Evolutionary conservation across 1,140 invertebrate genomes (phyloP).

Genomic region (Akabosia matsudoensis): DNA sequence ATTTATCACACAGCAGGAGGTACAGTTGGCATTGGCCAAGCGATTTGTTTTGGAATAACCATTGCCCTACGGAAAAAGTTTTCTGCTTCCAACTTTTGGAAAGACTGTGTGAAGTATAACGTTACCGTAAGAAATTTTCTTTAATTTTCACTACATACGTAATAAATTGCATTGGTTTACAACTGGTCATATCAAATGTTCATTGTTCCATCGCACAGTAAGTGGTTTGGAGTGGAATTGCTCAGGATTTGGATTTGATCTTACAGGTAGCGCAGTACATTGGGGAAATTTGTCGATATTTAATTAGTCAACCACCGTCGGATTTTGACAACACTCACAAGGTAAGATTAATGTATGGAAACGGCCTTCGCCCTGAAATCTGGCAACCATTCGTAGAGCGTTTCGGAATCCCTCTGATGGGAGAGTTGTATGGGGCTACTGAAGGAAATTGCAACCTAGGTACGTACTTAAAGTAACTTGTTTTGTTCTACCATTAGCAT

Average conservation of each 20-base stretch:
- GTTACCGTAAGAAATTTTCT: conserved; percentile 74
- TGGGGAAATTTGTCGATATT: conserved; percentile 96
- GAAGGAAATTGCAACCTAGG: conserved; percentile 22
- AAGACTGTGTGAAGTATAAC: conserved; percentile 87
- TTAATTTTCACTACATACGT: not conserved
- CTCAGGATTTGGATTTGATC: no score
- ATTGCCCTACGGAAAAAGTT: conserved; percentile 68
- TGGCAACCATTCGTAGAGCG: conserved; percentile 90
- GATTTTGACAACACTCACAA: conserved; percentile 76
- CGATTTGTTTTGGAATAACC: conserved; percentile 61
- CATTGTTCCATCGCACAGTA: no score
- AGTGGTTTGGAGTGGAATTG: no score
- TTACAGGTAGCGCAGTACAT: conserved; percentile 91
- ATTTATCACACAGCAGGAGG: conserved; percentile 66
- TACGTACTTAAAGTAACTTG: conserved; percentile 17
- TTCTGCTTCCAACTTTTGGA: conserved; percentile 73
- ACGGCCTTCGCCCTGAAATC: conserved; percentile 91
- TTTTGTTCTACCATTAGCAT: not conserved
- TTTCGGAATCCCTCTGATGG: conserved; percentile 78
- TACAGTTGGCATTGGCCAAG: conserved; percentile 60
- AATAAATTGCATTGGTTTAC: no score
- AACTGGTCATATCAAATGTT: no score
- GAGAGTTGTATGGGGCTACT: conserved; percentile 95
- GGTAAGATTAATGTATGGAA: conserved; percentile 84
- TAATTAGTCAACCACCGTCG: conserved; percentile 75